These are phyloP conservation scores for Gorsachius magnificus DNA, from an alignment of 2,797 vertebrate genomes.

Conservation along the genomic window DNA sequence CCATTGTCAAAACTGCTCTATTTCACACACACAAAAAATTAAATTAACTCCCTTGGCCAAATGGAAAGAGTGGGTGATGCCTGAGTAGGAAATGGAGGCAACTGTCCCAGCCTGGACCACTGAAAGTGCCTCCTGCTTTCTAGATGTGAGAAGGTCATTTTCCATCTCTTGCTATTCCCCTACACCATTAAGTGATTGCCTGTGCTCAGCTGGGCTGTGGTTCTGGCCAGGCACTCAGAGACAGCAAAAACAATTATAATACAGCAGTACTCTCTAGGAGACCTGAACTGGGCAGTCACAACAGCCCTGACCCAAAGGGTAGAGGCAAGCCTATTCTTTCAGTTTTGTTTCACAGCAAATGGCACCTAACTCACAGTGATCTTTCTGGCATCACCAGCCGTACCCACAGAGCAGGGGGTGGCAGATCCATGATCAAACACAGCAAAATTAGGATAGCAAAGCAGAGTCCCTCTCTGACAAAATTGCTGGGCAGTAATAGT, in stretches of 20 bases:
- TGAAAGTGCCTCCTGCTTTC: not conserved
- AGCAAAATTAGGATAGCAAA: not conserved
- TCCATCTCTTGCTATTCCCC: not conserved
- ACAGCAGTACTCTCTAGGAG: not conserved
- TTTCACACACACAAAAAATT: not conserved
- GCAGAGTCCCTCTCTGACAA: not conserved
- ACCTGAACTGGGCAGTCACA: not conserved
- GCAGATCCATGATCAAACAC: not conserved
- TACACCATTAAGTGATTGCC: not conserved
- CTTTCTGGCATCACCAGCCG: not conserved
- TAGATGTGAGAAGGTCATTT: not conserved
- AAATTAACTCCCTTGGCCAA: not conserved
- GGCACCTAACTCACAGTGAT: not conserved
- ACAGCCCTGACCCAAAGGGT: not conserved
- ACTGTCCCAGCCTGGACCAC: not conserved
- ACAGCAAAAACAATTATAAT: not conserved
- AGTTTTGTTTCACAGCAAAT: not conserved
- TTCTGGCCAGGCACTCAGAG: not conserved
- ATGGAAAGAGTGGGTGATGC: not conserved
- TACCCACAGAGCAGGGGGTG: not conserved
- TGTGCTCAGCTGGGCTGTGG: not conserved
- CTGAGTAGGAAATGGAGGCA: not conserved
- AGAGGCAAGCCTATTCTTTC: not conserved
- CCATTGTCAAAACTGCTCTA: not conserved
- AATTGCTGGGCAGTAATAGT: not conserved